These are phyloP conservation scores for Metopolophium dirhodum DNA, from an alignment of 1,140 invertebrate species.

Conservation along the genomic window DNA sequence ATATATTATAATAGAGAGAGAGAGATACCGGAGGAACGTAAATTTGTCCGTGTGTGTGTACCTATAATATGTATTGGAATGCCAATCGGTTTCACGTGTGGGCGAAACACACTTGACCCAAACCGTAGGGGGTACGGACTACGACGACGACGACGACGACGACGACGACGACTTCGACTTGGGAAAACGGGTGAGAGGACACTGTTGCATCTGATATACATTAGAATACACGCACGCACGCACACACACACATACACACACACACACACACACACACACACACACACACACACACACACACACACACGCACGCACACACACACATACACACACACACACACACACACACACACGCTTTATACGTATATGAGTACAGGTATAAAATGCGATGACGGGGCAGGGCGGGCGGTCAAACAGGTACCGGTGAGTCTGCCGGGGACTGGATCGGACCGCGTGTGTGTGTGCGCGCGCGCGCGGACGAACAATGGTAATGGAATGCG, in stretches of 20 bases:
- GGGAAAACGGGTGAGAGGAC: neutral
- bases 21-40: neutral
- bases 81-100: constrained; percentile 57
- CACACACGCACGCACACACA: no score
- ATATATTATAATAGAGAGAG: no score
- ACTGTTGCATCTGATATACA: neutral
- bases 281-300: no score
- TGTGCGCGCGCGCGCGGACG: neutral
- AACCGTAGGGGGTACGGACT: constrained; percentile 51
- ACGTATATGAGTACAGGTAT: neutral
- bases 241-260: neutral
- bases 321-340: neutral
- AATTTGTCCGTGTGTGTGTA: neutral
- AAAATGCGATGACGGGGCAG: neutral
- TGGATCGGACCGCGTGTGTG: constrained; percentile 36
- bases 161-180: neutral
- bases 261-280: no score
- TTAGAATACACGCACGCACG: neutral
- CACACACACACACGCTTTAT: no score
- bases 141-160: neutral
- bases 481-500: constrained; percentile 57
- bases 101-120: constrained; percentile 55
- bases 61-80: constrained; percentile 33
- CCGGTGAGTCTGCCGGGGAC: constrained; percentile 56
- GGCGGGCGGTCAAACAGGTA: constrained; percentile 53